phyloP scores from a whole-genome alignment of 2,113 vertebrate genomes.

The Aplodontia rufa region DNA sequence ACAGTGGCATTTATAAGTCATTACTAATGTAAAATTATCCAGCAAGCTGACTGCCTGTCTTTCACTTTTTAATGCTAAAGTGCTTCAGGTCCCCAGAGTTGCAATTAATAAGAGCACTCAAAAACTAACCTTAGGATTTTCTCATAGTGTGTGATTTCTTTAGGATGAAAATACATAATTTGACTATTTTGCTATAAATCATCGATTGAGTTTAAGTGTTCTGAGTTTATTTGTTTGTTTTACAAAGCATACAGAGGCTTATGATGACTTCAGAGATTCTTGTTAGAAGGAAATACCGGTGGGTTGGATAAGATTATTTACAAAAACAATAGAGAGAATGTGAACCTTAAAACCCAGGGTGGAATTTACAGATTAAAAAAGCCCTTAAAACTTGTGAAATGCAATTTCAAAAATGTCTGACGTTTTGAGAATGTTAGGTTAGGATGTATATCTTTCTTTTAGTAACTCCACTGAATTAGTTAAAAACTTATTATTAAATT shows the following conservation, averaged over 20 bases:
- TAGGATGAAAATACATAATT: slow-evolving; percentile 63
- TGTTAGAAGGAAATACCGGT: background rate
- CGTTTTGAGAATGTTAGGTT: background rate
- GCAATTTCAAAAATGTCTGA: background rate
- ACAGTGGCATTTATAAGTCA: slow-evolving; percentile 64
- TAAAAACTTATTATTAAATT: background rate
- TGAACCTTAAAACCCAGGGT: background rate
- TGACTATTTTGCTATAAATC: slow-evolving; percentile 7
- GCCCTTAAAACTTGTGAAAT: background rate
- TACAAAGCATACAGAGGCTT: background rate
- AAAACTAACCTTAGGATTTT: slow-evolving; percentile 56
- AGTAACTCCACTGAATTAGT: background rate
- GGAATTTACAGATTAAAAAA: background rate
- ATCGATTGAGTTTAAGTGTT: background rate
- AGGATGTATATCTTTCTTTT: background rate
- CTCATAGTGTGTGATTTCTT: slow-evolving; percentile 50
- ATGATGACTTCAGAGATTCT: background rate
- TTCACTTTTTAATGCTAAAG: slow-evolving; percentile 63
- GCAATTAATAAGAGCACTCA: slow-evolving; percentile 48
- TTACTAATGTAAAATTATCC: slow-evolving; percentile 76
- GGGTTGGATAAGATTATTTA: background rate
- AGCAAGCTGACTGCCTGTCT: slow-evolving; percentile 47
- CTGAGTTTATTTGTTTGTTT: background rate
- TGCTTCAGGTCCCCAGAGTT: slow-evolving; percentile 48
- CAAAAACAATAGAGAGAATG: background rate